Evolutionary conservation across 2,113 vertebrate genomes (phyloP).

Genomic region (Tachysurus fulvidraco): DNA sequence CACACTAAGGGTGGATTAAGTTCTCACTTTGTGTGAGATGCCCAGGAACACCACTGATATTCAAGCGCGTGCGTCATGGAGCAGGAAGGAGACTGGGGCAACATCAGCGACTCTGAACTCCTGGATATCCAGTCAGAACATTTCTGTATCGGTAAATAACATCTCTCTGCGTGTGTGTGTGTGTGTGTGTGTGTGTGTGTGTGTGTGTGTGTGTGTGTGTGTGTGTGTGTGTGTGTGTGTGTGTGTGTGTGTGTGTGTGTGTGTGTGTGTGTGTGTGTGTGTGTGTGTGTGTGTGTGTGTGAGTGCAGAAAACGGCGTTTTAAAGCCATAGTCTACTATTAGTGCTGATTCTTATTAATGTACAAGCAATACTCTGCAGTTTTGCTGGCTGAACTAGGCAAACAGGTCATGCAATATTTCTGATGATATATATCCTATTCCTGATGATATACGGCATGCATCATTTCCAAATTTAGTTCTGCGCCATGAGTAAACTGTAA

Average conservation of each 20-base stretch:
- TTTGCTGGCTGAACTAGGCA: not conserved
- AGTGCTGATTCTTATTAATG: not conserved
- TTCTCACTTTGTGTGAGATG: not conserved
- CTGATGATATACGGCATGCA: not conserved
- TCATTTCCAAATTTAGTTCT: not conserved
- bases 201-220: too few species aligned
- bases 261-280: too few species aligned
- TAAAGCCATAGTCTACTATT: not conserved
- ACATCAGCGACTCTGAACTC: slow-evolving; percentile 54
- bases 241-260: too few species aligned
- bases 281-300: too few species aligned
- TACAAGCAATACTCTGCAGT: not conserved
- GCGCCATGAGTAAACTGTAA: not conserved
- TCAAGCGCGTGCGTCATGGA: slow-evolving; percentile 15
- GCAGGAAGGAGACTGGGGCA: slow-evolving; percentile 35
- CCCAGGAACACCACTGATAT: not conserved
- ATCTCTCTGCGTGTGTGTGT: too few species aligned
- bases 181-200: too few species aligned
- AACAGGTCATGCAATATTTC: not conserved
- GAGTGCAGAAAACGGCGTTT: not conserved
- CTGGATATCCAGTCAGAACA: slow-evolving; percentile 40
- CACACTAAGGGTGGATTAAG: not conserved
- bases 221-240: too few species aligned
- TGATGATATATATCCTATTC: too few species aligned
- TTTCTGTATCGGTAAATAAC: slow-evolving; percentile 29